Percentiles rank a stretch among this genome's conserved stretches.
phyloP scores from a whole-genome alignment of 2,797 vertebrate species.

The Meriones psammophilus region DNA sequence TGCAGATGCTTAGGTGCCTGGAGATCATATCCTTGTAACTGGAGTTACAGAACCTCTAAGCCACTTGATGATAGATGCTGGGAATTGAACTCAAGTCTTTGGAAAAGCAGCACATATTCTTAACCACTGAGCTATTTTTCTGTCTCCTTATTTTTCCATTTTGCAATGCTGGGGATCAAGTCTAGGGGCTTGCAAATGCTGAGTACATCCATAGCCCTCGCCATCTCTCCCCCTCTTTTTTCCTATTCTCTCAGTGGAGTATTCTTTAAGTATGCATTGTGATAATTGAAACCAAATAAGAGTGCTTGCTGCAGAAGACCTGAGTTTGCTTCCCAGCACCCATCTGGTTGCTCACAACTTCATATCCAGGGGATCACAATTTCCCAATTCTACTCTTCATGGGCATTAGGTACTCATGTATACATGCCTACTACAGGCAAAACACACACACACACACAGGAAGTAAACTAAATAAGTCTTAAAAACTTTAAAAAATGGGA shows the following conservation, averaged over 20 bases:
- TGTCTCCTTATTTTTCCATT: neutral
- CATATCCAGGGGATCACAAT: neutral
- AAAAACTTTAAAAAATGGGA: neutral
- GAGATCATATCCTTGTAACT: neutral
- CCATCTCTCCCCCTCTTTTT: neutral
- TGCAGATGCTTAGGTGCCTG: neutral
- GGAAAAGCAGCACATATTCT: neutral
- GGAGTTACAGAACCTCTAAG: neutral
- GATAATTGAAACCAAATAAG: constrained; percentile 44
- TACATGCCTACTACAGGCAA: neutral
- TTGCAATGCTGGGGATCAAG: neutral
- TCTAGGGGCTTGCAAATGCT: neutral
- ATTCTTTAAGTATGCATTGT: neutral
- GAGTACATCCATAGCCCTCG: neutral
- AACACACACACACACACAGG: neutral
- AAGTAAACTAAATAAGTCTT: neutral
- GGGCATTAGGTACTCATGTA: neutral
- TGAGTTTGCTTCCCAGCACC: neutral
- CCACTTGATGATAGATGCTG: neutral
- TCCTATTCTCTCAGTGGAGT: neutral
- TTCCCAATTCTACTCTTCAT: neutral
- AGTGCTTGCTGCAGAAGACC: neutral
- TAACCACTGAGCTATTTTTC: neutral
- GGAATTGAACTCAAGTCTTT: neutral
- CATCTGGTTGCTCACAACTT: neutral